Evolutionary conservation across 2,888 invertebrate genomes (phyloP).

Genomic region (Ctenicera cuprea): DNA sequence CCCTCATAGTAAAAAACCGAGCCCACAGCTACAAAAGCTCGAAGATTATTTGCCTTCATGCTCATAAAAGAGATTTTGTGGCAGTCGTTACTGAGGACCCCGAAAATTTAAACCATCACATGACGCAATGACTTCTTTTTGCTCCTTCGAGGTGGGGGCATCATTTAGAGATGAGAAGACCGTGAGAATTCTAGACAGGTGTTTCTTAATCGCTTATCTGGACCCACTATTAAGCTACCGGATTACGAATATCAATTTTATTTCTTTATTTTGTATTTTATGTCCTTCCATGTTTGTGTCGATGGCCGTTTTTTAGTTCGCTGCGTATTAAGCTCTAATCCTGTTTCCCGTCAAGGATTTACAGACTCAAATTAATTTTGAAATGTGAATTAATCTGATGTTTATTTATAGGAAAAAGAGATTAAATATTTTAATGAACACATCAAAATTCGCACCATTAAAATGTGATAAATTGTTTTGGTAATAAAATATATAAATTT

Average conservation of each 20-base stretch:
- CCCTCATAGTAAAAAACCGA: slow-evolving; percentile 8
- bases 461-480: too few species aligned
- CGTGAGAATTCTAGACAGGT: slow-evolving; percentile 70
- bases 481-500: too few species aligned
- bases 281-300: slow-evolving; percentile 38
- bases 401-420: neutral
- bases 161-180: slow-evolving; percentile 62
- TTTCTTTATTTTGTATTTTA: slow-evolving; percentile 50
- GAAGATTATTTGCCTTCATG: slow-evolving; percentile 34
- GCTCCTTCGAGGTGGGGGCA: slow-evolving; percentile 47
- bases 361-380: slow-evolving; percentile 3
- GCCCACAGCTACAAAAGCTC: slow-evolving; percentile 9
- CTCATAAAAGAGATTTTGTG: slow-evolving; percentile 31
- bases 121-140: slow-evolving; percentile 50
- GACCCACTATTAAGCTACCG: slow-evolving; percentile 70
- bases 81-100: slow-evolving; percentile 27
- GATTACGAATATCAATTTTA: slow-evolving; percentile 61
- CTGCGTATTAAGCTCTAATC: neutral
- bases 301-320: slow-evolving; percentile 31
- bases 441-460: neutral
- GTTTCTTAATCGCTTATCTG: slow-evolving; percentile 68
- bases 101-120: slow-evolving; percentile 47
- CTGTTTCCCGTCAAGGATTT: neutral
- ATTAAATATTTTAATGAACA: neutral
- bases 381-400: neutral